Evolutionary conservation across 2,113 vertebrate genomes (phyloP), one percentile per base, ranked within the genome.

Genomic region (Psittacara wagleri): DNA sequence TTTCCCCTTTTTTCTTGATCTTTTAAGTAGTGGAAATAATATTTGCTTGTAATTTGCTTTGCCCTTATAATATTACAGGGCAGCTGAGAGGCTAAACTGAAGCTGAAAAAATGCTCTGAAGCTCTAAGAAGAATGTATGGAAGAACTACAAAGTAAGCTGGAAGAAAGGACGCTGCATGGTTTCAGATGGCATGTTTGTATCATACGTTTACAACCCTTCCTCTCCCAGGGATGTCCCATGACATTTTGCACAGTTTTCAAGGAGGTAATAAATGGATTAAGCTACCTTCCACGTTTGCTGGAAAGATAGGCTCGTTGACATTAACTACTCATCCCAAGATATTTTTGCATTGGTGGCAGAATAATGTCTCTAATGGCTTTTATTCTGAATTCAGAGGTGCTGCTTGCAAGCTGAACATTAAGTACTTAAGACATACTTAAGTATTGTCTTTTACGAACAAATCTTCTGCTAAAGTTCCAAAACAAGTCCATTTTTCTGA

Each of bases 11-110:
- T 91, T 95, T 67, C 80, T 76, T 94, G 82, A 95, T 96, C 93
- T 93, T 95, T 90, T 92, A 92, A 90, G 85, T 64, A 90, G 75
- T 44, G 92, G 61, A 88, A 90, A 92, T 88, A 95, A 88, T 94
- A 90, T 90, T 95, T 96, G 35, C 48, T 83, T 88, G 83, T 90
- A n/a, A 57, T n/a, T n/a, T 57, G 20, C 55, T 57, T 57, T 57
- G 20, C 33, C 55, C 20, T 57, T 22, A 57, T 14, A 57, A 57
- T 57, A 55, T 92, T 76, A 75, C 35, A 77, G 68, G 29, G 43
- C 39, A 73, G 43, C 6, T 77, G 69, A 93, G 79, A 92, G 57
- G 23, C 68, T 90, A 94, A 95, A 94, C 27, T 49, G 55, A 81
- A 68, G 64, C 64, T 11, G 16, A 80, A 90, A 88, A 86, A 55